These are phyloP conservation scores for Globodera rostochiensis DNA, from an alignment of 1,140 invertebrate species.

Conservation along the genomic window DNA sequence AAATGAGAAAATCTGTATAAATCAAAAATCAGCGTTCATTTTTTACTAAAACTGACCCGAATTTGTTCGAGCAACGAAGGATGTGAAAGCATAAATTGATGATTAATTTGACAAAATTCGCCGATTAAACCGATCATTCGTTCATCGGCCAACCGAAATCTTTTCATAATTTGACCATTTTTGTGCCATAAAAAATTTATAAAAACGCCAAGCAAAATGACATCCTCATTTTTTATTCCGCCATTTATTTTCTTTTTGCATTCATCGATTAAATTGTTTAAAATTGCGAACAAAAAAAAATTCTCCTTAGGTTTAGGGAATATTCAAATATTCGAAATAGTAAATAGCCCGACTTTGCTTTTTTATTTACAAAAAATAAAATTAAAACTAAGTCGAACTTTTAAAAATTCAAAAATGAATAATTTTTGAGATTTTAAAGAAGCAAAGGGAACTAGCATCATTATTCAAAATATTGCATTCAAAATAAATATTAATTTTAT, in stretches of 20 bases:
- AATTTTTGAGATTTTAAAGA: too few relatives aligned
- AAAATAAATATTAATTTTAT: too few relatives aligned
- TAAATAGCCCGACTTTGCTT: too few relatives aligned
- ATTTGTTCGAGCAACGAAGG: background rate
- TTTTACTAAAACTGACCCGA: too few relatives aligned
- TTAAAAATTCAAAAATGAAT: too few relatives aligned
- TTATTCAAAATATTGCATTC: too few relatives aligned
- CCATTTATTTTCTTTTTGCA: background rate
- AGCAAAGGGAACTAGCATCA: too few relatives aligned
- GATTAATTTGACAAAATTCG: background rate
- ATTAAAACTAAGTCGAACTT: too few relatives aligned
- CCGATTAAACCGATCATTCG: background rate
- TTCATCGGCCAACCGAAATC: background rate
- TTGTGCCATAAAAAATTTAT: background rate
- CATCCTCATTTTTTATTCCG: background rate
- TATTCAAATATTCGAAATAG: too few relatives aligned
- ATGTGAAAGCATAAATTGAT: background rate
- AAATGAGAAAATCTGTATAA: too few relatives aligned
- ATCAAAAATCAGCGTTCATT: too few relatives aligned
- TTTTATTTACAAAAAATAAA: too few relatives aligned
- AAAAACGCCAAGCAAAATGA: background rate
- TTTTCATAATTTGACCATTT: background rate
- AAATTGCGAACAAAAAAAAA: background rate
- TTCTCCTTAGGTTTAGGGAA: background rate
- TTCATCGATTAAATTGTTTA: background rate